Conservation (phyloP, 2,113 vertebrate species). For the Gobio gobio region DNA sequence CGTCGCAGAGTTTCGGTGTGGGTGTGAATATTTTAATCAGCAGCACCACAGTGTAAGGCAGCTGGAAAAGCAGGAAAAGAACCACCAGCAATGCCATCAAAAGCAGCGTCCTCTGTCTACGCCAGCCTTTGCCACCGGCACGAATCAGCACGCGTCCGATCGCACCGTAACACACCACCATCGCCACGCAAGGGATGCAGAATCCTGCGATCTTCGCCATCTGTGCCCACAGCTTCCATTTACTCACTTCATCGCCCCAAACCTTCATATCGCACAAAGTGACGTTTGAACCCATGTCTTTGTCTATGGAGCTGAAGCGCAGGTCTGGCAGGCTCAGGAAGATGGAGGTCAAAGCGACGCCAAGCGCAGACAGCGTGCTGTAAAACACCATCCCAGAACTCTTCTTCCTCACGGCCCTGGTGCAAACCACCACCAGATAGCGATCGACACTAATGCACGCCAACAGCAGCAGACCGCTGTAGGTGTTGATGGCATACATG, state of each 20-base stretch:
- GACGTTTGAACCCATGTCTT: slow-evolving; percentile 19
- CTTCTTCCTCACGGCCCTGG: slow-evolving; percentile 65
- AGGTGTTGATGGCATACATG: slow-evolving; percentile 85
- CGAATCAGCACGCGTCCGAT: slow-evolving; percentile 80
- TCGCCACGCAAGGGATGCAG: slow-evolving; percentile 80
- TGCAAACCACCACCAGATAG: slow-evolving; percentile 83
- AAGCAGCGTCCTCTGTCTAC: slow-evolving; percentile 82
- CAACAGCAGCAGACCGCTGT: slow-evolving; percentile 88
- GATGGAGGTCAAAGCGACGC: slow-evolving; percentile 77
- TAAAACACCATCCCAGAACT: slow-evolving; percentile 60
- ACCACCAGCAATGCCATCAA: slow-evolving; percentile 86
- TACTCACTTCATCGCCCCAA: slow-evolving; percentile 20
- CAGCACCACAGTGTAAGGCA: slow-evolving; percentile 87
- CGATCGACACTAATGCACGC: slow-evolving; percentile 91
- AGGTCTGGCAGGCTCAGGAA: slow-evolving; percentile 85
- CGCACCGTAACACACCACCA: slow-evolving; percentile 82
- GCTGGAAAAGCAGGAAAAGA: slow-evolving; percentile 86
- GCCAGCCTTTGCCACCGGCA: slow-evolving; percentile 63
- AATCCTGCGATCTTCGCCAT: slow-evolving; percentile 81
- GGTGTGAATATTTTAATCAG: slow-evolving; percentile 75
- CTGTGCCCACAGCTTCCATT: slow-evolving; percentile 68
- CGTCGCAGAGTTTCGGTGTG: slow-evolving; percentile 66
- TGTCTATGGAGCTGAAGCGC: slow-evolving; percentile 69
- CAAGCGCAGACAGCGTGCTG: slow-evolving; percentile 63
- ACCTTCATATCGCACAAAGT: slow-evolving; percentile 73